Percentiles rank a stretch among this genome's conserved stretches.
phyloP scores from a whole-genome alignment of 30 jellyfish, hydroid and myxozoan species.

The Mastigias papua region DNA sequence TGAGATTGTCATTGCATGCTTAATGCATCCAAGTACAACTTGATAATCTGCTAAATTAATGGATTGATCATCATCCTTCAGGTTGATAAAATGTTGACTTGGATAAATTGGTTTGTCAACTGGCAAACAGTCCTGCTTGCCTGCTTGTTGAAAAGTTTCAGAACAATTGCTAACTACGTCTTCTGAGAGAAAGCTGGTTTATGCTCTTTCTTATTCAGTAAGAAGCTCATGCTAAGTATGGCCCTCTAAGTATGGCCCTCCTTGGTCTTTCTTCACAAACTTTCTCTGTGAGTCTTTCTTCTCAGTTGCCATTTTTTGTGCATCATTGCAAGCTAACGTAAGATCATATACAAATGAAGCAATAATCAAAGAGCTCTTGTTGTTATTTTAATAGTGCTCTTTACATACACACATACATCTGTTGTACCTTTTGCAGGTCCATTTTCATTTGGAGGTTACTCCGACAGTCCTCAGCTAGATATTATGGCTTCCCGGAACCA shows the following conservation, averaged over 20 bases:
- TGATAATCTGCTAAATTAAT: too few species aligned
- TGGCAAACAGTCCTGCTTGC: constrained; percentile 37
- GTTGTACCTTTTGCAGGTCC: constrained; percentile 37
- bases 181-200: constrained; percentile 29
- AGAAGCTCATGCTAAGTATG: constrained; percentile 53
- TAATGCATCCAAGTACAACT: too few species aligned
- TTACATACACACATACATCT: constrained; percentile 23
- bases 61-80: too few species aligned
- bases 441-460: too few species aligned
- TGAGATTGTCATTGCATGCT: too few species aligned
- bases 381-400: constrained; percentile 14
- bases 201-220: constrained; percentile 38
- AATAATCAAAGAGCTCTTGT: constrained; percentile 36
- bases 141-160: constrained; percentile 46
- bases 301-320: constrained; percentile 55
- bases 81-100: too few species aligned
- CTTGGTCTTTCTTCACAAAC: constrained; percentile 56
- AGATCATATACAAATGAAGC: constrained; percentile 16
- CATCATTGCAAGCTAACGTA: constrained; percentile 6
- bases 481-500: too few species aligned
- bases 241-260: constrained; percentile 21
- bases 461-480: too few species aligned
- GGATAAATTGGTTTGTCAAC: constrained; percentile 44
- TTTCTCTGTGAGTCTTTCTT: constrained; percentile 30
- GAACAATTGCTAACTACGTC: constrained; percentile 36